These are phyloP conservation scores for Tortrix viridana DNA, from an alignment of 2,888 invertebrate genomes.

Conservation along the genomic window DNA sequence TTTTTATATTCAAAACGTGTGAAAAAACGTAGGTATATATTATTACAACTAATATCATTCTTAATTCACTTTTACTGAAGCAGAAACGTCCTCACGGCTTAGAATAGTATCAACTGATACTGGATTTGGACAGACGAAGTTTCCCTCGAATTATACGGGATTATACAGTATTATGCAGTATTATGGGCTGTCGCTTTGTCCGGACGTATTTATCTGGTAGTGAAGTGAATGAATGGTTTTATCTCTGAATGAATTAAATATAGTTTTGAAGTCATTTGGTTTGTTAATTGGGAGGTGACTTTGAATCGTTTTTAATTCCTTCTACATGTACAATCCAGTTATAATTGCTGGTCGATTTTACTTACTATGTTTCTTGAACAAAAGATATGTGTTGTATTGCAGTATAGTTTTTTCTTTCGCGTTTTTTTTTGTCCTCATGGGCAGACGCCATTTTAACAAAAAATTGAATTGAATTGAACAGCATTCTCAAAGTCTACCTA, in stretches of 20 bases:
- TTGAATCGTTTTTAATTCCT: too few species aligned
- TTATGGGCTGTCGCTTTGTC: conserved; percentile 32
- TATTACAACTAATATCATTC: not conserved
- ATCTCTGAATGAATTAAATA: conserved; percentile 18
- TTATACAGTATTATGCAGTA: conserved; percentile 40
- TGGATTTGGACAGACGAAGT: conserved; percentile 43
- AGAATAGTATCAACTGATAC: conserved; percentile 34
- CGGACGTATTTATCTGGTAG: conserved; percentile 32
- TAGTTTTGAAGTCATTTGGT: not conserved
- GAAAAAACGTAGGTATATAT: too few species aligned
- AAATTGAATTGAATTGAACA: too few species aligned
- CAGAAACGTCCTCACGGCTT: conserved; percentile 28
- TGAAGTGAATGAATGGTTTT: conserved; percentile 30
- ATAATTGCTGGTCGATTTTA: too few species aligned
- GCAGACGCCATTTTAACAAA: too few species aligned
- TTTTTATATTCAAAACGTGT: too few species aligned
- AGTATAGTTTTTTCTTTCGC: too few species aligned
- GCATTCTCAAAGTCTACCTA: not conserved
- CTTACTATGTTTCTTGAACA: too few species aligned
- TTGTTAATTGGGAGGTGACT: not conserved
- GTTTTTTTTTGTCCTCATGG: too few species aligned
- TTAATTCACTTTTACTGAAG: conserved; percentile 39
- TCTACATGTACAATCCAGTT: too few species aligned
- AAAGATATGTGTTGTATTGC: too few species aligned
- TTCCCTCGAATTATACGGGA: conserved; percentile 48